Conservation (phyloP, 2,113 vertebrate species). For the Oreochromis niloticus region DNA sequence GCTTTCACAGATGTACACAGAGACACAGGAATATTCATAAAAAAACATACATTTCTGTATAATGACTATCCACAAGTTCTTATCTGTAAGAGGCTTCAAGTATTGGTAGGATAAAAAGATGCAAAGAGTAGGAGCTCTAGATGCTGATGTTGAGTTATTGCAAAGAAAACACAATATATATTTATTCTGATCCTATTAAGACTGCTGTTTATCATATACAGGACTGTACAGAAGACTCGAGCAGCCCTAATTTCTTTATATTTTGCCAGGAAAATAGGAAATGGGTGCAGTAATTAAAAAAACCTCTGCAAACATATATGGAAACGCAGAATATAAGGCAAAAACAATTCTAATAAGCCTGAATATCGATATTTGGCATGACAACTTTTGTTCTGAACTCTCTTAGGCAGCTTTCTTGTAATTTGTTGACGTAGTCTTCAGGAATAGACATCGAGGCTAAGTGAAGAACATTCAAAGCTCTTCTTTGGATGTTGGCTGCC, state of each 20-base stretch:
- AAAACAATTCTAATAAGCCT: background rate
- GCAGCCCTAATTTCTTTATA: background rate
- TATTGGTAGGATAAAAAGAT: background rate
- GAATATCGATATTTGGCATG: background rate
- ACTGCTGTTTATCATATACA: background rate
- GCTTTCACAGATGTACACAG: background rate
- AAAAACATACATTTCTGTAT: background rate
- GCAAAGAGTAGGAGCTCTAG: background rate
- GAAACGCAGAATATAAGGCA: background rate
- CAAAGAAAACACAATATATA: background rate
- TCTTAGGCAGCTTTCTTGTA: background rate
- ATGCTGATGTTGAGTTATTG: background rate
- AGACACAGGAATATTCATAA: background rate
- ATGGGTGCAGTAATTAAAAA: background rate
- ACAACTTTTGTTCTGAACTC: background rate
- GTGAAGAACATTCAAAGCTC: background rate
- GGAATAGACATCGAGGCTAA: background rate
- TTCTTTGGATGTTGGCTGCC: background rate
- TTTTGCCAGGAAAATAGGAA: background rate
- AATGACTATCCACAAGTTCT: background rate
- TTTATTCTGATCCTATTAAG: background rate
- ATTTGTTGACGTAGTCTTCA: background rate
- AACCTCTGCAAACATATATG: background rate
- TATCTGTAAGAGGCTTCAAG: background rate
- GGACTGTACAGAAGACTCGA: background rate